phyloP scores from a whole-genome alignment of 2,888 invertebrate genomes.

The Pecten maximus region DNA sequence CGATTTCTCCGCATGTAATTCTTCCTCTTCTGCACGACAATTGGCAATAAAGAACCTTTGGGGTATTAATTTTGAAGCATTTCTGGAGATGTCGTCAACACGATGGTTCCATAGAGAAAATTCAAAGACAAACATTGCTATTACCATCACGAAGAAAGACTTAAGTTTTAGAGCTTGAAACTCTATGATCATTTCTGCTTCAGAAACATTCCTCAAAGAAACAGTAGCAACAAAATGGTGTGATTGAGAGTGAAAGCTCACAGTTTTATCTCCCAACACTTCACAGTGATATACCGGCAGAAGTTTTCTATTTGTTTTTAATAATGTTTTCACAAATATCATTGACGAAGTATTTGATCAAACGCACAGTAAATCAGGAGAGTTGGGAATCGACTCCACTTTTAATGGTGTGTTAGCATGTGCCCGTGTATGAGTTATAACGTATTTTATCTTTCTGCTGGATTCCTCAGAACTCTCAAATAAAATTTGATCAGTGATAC shows the following conservation, averaged over 20 bases:
- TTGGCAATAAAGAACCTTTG: background rate
- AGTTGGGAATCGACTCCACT: background rate
- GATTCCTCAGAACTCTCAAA: background rate
- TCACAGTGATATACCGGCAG: too few species aligned
- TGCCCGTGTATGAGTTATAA: background rate
- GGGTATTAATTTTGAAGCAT: slow-evolving; percentile 14
- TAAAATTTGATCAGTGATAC: background rate
- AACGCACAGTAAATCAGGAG: background rate
- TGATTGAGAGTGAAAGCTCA: too few species aligned
- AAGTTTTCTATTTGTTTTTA: too few species aligned
- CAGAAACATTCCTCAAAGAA: too few species aligned
- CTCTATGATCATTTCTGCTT: background rate
- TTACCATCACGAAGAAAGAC: background rate
- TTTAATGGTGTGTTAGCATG: background rate
- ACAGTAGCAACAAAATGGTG: too few species aligned
- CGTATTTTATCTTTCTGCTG: too few species aligned
- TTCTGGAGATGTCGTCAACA: background rate
- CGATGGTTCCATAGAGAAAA: background rate
- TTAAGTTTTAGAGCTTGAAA: background rate
- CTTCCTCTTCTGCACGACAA: background rate
- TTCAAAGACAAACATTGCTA: background rate
- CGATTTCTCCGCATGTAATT: background rate
- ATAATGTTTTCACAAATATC: background rate
- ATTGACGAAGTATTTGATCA: background rate
- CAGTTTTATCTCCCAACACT: too few species aligned